Percentiles rank a stretch among this genome's conserved stretches.
phyloP scores from a whole-genome alignment of 1,140 invertebrate species.

The Cotesia vestalis region DNA sequence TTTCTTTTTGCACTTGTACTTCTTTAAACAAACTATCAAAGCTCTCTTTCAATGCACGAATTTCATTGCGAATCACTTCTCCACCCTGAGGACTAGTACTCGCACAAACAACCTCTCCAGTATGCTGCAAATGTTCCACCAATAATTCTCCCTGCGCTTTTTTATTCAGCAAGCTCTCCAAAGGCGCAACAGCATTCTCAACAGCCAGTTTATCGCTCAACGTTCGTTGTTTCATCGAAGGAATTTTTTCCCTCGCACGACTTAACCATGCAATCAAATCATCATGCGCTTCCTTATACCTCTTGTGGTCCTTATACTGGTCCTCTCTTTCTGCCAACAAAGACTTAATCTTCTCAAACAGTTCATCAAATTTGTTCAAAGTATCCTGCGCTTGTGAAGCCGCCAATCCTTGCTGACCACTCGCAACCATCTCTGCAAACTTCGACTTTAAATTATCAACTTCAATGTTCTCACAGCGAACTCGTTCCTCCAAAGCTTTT shows the following conservation, averaged over 20 bases:
- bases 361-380: conserved; percentile 69
- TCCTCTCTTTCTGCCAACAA: conserved; percentile 81
- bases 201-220: conserved; percentile 87
- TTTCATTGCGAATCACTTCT: conserved; percentile 83
- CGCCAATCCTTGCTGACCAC: conserved; percentile 82
- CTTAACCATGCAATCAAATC: conserved; percentile 86
- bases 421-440: conserved; percentile 86
- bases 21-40: conserved; percentile 88
- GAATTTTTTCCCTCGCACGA: conserved; percentile 87
- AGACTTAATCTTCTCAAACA: conserved; percentile 69
- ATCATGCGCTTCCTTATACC: conserved; percentile 90
- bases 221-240: conserved; percentile 83
- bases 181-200: conserved; percentile 85
- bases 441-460: conserved; percentile 88
- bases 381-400: conserved; percentile 86
- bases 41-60: conserved; percentile 81
- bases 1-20: conserved; percentile 84
- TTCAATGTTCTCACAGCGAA: conserved; percentile 90
- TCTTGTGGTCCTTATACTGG: conserved; percentile 86
- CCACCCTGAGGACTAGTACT: conserved; percentile 83
- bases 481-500: conserved; percentile 87
- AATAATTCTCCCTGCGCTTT: conserved; percentile 89
- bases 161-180: conserved; percentile 87
- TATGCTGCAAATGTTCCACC: conserved; percentile 85
- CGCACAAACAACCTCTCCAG: conserved; percentile 84